Percentiles rank a stretch among this genome's conserved stretches.
phyloP scores from a whole-genome alignment of 2,113 vertebrate species.

The Pterocles burchelli region DNA sequence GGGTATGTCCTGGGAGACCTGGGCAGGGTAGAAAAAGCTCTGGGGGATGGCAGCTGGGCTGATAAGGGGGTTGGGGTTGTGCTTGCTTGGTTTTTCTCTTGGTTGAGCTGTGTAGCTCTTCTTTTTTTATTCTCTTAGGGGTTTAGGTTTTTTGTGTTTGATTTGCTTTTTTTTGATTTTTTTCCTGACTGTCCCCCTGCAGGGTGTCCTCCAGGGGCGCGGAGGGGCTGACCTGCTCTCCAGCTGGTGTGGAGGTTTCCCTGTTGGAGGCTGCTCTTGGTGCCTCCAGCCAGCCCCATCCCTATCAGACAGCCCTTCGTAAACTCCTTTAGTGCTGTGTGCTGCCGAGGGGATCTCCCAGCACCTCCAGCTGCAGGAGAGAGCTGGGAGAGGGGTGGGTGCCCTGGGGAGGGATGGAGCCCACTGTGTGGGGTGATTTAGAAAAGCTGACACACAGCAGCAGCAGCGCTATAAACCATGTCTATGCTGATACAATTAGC shows the following conservation, averaged over 20 bases:
- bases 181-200: background rate
- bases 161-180: background rate
- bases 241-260: background rate
- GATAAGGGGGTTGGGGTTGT: rapidly evolving
- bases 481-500: constrained; percentile 62
- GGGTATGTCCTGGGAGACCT: rapidly evolving
- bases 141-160: too few species aligned
- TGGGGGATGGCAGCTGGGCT: background rate
- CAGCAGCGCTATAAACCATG: constrained; percentile 44
- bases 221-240: background rate
- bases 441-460: background rate
- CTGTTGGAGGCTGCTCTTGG: background rate
- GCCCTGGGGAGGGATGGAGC: background rate
- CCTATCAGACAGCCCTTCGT: background rate
- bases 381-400: background rate
- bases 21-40: background rate
- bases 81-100: rapidly evolving
- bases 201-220: background rate
- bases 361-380: background rate
- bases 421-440: constrained; percentile 49
- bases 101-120: rapidly evolving
- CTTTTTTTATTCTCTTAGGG: background rate
- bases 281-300: background rate
- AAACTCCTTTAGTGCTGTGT: background rate
- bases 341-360: background rate